Conservation (phyloP, 2,797 vertebrate genomes). For the Phoxinus dragarum region DNA sequence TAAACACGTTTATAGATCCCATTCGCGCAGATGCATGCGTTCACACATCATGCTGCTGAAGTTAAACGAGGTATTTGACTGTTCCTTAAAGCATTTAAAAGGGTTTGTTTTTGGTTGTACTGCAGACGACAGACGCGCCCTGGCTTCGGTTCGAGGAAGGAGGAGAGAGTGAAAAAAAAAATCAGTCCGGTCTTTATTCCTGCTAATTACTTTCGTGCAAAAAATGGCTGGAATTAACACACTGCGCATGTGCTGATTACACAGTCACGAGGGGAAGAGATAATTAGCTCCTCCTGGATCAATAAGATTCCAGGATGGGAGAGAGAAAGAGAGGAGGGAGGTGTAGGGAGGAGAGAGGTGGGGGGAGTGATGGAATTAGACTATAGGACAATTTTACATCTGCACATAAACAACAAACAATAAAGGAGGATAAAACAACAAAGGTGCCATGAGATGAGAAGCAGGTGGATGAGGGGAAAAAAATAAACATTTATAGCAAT, state of each 20-base stretch:
- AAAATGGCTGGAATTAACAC: slow-evolving; percentile 99
- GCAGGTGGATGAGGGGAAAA: not conserved
- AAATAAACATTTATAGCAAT: not conserved
- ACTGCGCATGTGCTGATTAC: slow-evolving; percentile 99
- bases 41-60: slow-evolving; percentile 83
- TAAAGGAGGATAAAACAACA: not conserved
- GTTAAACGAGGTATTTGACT: slow-evolving; percentile 79
- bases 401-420: slow-evolving; percentile 51
- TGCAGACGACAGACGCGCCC: slow-evolving; percentile 89
- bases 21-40: slow-evolving; percentile 85
- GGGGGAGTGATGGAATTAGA: slow-evolving; percentile 60
- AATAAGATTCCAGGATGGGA: slow-evolving; percentile 97
- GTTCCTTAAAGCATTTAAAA: slow-evolving; percentile 85
- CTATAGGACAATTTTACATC: slow-evolving; percentile 48
- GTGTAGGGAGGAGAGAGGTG: slow-evolving; percentile 73
- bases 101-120: slow-evolving; percentile 89
- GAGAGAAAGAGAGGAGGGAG: slow-evolving; percentile 76
- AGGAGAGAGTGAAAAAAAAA: slow-evolving; percentile 97
- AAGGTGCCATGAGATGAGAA: not conserved
- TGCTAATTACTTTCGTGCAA: slow-evolving; percentile 99
- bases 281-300: slow-evolving; percentile 99
- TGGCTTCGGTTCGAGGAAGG: slow-evolving; percentile 88
- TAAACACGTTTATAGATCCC: slow-evolving; percentile 89
- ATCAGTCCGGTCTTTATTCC: slow-evolving; percentile 99
- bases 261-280: slow-evolving; percentile 99